Percentiles rank a stretch among this genome's conserved stretches.
These are phyloP conservation scores for Epizoanthus fatuus DNA, from an alignment of 92 coral and sea anemone genomes.

Conservation along the genomic window DNA sequence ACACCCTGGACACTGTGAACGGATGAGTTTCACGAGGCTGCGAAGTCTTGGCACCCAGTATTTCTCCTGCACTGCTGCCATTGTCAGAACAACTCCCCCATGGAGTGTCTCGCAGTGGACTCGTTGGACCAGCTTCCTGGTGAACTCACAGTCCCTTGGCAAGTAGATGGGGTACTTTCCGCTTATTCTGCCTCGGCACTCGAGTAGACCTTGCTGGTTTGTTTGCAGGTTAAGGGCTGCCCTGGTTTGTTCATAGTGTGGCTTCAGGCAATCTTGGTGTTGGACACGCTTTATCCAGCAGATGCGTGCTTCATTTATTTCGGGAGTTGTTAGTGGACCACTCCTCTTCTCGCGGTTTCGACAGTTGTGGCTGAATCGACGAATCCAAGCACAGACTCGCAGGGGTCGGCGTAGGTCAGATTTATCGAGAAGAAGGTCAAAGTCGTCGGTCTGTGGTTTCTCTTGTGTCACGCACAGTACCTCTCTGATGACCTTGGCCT, in stretches of 20 bases:
- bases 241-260: not conserved
- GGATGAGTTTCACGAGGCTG: slow-evolving; percentile 17
- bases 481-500: slow-evolving; percentile 44
- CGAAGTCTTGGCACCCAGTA: slow-evolving; percentile 45
- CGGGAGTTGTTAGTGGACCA: slow-evolving; percentile 31
- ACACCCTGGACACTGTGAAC: slow-evolving; percentile 36
- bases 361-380: slow-evolving; percentile 51
- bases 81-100: slow-evolving; percentile 58
- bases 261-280: not conserved
- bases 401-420: slow-evolving; percentile 7
- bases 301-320: slow-evolving; percentile 13
- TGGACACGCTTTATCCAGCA: slow-evolving; percentile 52
- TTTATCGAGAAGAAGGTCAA: slow-evolving; percentile 5
- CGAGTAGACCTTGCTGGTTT: slow-evolving; percentile 12
- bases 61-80: slow-evolving; percentile 48
- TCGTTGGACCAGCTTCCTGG: slow-evolving; percentile 42
- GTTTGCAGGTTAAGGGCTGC: slow-evolving; percentile 23
- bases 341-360: slow-evolving; percentile 2
- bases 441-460: not conserved
- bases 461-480: slow-evolving; percentile 10
- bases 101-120: slow-evolving; percentile 47
- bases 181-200: slow-evolving; percentile 38
- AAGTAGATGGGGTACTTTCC: slow-evolving; percentile 27
- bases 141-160: slow-evolving; percentile 28
- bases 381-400: slow-evolving; percentile 32